These are phyloP conservation scores for Brachionus asplanchnoidis DNA, from an alignment of 1,140 invertebrate genomes.

Conservation along the genomic window DNA sequence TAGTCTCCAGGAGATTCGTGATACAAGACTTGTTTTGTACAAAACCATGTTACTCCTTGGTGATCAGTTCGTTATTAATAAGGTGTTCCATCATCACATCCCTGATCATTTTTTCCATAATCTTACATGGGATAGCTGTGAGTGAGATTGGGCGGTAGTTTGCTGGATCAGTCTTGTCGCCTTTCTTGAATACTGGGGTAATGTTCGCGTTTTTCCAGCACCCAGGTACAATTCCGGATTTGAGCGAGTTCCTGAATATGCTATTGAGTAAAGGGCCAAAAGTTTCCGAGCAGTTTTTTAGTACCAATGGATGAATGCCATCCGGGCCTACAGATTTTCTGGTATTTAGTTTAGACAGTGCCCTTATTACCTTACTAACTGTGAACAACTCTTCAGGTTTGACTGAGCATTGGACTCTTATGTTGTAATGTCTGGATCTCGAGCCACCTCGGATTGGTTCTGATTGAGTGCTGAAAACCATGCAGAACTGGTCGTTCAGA, in stretches of 20 bases:
- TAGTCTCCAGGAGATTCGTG: too few relatives aligned
- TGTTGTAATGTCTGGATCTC: neutral
- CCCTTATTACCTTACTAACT: neutral
- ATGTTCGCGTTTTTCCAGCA: constrained; percentile 42
- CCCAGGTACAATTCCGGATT: constrained; percentile 10
- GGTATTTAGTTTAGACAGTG: neutral
- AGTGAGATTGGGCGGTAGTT: too few relatives aligned
- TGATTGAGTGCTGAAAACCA: neutral
- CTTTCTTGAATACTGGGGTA: too few relatives aligned
- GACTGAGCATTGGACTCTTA: neutral
- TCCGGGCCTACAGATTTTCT: neutral
- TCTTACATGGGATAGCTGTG: too few relatives aligned
- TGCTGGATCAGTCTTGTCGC: too few relatives aligned
- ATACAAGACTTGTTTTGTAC: neutral
- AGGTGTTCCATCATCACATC: constrained; percentile 5
- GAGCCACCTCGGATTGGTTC: neutral
- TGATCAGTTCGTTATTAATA: neutral
- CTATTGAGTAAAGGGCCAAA: neutral
- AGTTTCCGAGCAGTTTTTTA: neutral
- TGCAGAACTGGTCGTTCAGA: constrained; percentile 10
- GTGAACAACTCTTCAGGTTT: neutral
- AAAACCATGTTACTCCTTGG: constrained; percentile 33
- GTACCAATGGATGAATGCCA: neutral
- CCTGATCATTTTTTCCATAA: constrained; percentile 25
- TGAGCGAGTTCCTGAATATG: neutral